phyloP scores from a whole-genome alignment of 1,140 invertebrate species.

The Lepidurus couesii region DNA sequence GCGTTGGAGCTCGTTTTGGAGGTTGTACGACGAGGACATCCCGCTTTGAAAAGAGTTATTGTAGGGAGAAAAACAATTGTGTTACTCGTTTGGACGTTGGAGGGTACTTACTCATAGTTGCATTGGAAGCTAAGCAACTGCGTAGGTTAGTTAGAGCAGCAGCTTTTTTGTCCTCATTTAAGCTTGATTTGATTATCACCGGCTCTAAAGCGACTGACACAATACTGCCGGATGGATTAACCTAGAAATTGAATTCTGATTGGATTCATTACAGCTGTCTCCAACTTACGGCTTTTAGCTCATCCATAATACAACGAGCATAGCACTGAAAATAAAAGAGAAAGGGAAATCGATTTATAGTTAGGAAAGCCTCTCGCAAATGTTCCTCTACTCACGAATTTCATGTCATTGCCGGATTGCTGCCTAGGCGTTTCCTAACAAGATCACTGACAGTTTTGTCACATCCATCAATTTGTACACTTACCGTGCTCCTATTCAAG shows the following conservation, averaged over 20 bases:
- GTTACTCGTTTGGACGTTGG: no score
- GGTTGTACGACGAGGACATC: neutral
- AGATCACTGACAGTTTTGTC: neutral
- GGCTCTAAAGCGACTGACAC: neutral
- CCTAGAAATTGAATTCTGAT: neutral
- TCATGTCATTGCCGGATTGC: neutral
- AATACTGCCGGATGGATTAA: neutral
- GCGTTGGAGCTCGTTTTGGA: neutral
- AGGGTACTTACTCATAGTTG: neutral
- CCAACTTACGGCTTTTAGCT: neutral
- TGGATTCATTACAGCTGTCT: neutral
- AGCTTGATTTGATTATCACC: neutral
- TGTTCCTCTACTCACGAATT: neutral
- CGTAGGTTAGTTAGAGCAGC: neutral
- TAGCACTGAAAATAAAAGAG: neutral
- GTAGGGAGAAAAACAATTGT: neutral
- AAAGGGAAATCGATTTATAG: neutral
- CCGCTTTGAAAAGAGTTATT: neutral
- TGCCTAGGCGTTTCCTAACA: neutral
- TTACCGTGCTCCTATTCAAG: neutral
- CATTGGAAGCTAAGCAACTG: neutral
- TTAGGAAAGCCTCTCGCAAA: neutral
- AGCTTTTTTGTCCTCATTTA: conserved; percentile 2
- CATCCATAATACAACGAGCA: neutral
- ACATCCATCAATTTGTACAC: neutral